A percentile compares a stretch with the other conserved stretches of the same genome.
These are phyloP conservation scores for Lepisosteus osseus DNA, from an alignment of 2,113 vertebrate species.

Conservation along the genomic window DNA sequence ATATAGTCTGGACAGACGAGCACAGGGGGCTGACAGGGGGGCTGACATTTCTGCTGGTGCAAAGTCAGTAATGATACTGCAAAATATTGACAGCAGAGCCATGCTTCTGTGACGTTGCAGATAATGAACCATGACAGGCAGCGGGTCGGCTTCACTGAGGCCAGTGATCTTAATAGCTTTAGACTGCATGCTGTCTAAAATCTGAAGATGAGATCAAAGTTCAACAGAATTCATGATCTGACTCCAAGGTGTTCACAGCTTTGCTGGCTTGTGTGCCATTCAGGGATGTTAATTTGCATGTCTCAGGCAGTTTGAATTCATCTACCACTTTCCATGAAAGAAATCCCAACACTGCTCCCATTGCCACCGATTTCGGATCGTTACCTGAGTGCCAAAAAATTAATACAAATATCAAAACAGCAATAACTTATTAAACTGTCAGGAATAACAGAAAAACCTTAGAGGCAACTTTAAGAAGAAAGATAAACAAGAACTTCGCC, in stretches of 20 bases:
- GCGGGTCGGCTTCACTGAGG: neutral
- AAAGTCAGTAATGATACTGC: neutral
- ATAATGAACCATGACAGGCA: neutral
- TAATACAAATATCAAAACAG: no score
- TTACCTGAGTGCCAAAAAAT: no score
- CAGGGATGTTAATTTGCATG: conserved; percentile 5
- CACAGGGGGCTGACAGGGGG: neutral
- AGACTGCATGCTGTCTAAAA: neutral
- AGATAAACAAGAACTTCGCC: no score
- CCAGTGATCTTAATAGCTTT: neutral
- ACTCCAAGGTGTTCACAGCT: neutral
- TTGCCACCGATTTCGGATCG: no score
- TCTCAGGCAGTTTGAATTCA: neutral
- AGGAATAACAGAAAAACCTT: no score
- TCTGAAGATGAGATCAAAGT: neutral
- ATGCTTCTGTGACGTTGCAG: no score
- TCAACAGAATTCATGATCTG: conserved; percentile 9
- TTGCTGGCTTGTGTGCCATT: neutral
- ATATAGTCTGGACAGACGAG: neutral
- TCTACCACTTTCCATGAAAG: no score
- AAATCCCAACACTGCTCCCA: no score
- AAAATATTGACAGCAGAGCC: neutral
- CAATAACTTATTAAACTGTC: no score
- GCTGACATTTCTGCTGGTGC: neutral
- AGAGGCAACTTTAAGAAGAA: no score